A percentile compares a stretch with the other conserved stretches of the same genome.
Conservation (phyloP, 1,140 invertebrate species). For the Lucilia sericata region DNA sequence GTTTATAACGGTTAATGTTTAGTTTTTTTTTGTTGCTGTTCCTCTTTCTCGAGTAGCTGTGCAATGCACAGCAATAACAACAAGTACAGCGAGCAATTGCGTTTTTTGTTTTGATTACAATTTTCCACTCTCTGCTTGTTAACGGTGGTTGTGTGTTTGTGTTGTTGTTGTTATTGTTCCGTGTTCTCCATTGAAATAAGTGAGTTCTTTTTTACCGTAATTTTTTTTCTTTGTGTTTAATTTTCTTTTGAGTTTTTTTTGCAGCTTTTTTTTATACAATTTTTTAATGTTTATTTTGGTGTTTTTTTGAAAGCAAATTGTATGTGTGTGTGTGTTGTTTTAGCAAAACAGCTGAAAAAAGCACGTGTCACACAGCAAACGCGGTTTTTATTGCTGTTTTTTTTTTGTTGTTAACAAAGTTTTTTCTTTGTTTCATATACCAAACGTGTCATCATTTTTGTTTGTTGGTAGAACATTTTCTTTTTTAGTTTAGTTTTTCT, state of each 20-base stretch:
- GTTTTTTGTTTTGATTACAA: slow-evolving; percentile 34
- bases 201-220: background rate
- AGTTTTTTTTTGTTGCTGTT: too few relatives aligned
- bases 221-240: background rate
- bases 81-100: background rate
- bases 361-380: slow-evolving; percentile 62
- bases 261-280: background rate
- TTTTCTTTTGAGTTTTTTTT: slow-evolving; percentile 7
- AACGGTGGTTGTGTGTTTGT: background rate
- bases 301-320: background rate
- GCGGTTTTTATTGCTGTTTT: slow-evolving; percentile 46
- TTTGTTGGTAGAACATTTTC: too few relatives aligned
- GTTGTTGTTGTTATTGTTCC: background rate
- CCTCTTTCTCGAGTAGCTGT: background rate
- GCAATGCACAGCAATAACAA: slow-evolving; percentile 22
- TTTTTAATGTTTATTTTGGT: too few relatives aligned
- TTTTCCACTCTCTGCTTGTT: slow-evolving; percentile 34
- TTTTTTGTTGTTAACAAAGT: slow-evolving; percentile 42
- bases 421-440: background rate
- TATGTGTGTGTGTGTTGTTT: background rate
- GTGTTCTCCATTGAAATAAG: background rate
- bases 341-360: slow-evolving; percentile 64
- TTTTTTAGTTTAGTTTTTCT: background rate
- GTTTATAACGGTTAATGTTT: slow-evolving; percentile 14
- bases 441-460: too few relatives aligned